A percentile compares a stretch with the other conserved stretches of the same genome.
Evolutionary conservation across 2,888 invertebrate genomes (phyloP).

Genomic region (Molorchus minor): DNA sequence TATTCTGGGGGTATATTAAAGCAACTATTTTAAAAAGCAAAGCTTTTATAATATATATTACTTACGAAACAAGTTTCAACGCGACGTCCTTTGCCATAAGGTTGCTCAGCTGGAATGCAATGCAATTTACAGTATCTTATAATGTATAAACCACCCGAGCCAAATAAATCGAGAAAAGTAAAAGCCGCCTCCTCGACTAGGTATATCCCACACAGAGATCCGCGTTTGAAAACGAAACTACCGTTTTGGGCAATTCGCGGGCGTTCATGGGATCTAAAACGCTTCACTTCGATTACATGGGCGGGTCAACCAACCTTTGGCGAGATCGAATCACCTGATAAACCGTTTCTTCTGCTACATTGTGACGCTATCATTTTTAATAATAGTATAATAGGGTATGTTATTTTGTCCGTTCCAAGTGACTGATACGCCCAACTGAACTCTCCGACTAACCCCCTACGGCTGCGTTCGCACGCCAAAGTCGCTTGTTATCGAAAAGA

Average conservation of each 20-base stretch:
- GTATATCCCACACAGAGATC: constrained; percentile 10
- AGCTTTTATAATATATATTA: too few species aligned
- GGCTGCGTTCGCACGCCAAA: too few species aligned
- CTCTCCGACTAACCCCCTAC: too few species aligned
- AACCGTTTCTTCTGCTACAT: constrained; percentile 2
- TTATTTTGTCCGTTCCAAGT: too few species aligned
- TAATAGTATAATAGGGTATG: too few species aligned
- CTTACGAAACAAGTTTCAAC: too few species aligned
- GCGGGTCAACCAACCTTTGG: constrained; percentile 15
- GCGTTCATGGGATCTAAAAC: constrained; percentile 7
- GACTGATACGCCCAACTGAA: too few species aligned
- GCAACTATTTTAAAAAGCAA: too few species aligned
- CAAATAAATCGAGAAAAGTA: constrained; percentile 14
- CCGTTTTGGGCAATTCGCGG: constrained; percentile 10
- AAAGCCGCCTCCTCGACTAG: constrained; percentile 17
- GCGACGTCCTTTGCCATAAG: too few species aligned
- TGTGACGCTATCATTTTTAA: not conserved
- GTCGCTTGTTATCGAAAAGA: too few species aligned
- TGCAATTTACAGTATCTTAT: constrained; percentile 5
- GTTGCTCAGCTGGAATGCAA: too few species aligned
- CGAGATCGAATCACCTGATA: not conserved
- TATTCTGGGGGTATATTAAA: too few species aligned
- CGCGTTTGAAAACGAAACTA: constrained; percentile 15
- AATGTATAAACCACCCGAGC: constrained; percentile 4
- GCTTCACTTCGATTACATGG: constrained; percentile 7